Evolutionary conservation across 2,113 vertebrate species (phyloP), one percentile per base, ranked within the genome.

Genomic region (Silurus meridionalis): DNA sequence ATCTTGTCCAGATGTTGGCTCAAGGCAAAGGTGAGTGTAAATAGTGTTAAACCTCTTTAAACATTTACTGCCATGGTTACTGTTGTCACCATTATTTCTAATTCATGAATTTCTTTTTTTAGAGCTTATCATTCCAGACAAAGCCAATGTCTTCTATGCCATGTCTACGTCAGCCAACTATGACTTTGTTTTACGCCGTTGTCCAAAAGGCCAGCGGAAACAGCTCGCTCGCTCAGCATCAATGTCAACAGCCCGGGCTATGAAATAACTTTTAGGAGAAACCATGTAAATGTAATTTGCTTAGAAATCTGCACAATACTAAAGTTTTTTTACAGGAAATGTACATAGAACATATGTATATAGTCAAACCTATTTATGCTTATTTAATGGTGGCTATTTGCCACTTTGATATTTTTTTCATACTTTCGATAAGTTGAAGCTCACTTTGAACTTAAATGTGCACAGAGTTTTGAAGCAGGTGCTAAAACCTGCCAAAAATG

Each of bases 131-230:
- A 96, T 98, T 88, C 97, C 97, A 0, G 95, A 97, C 88, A 95
- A 96, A 6, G 96, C 96, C 91, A 98, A 98, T 0, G 96, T 96
- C 6, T 98, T 96, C 93, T 98, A 98, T 3, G 96, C 97, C 15
- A 97, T 98, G 97, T 95, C 93, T 83, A 95, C 96, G 13, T 91
- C 93, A 0, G 91, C 93, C 89, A 94, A 96, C 58, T 95, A 96
- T 8, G 96, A 97, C 94, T 97, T 98, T 82, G 88, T 97, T 85
- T 91, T 98, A 53, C 93, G 95, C 1, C 93, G 77, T 81, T 93
- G 91, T 88, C 90, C 92, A 92, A 92, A 87, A 89, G 91, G 84
- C 82, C 90, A 91, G 15, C 25, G 92, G 84, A 93, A 89, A 78
- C 86, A 88, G 15, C 89, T 90, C 8, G 53, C 69, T 5, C 89